These are phyloP conservation scores for Nyleta sp. DNA, from an alignment of 2,888 invertebrate genomes.

Conservation along the genomic window DNA sequence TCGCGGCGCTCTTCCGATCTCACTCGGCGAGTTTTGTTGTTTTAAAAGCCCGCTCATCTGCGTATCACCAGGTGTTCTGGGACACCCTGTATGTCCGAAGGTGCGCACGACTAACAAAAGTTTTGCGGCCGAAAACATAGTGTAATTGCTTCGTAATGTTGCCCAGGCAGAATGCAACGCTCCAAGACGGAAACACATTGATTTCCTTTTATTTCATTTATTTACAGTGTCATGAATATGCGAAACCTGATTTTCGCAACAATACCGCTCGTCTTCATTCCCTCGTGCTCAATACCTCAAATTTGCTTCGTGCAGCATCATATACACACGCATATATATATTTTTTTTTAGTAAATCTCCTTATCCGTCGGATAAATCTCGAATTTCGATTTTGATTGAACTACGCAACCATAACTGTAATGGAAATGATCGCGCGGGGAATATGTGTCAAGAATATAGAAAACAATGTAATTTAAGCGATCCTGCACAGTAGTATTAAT, in stretches of 20 bases:
- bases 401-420: conserved; percentile 21
- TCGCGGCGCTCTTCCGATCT: too few species aligned
- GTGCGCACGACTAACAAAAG: conserved; percentile 55
- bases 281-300: too few species aligned
- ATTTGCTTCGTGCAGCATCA: too few species aligned
- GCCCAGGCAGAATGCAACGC: conserved; percentile 45
- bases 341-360: too few species aligned
- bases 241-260: conserved; percentile 26
- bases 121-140: conserved; percentile 53
- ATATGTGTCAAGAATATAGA: conserved; percentile 10
- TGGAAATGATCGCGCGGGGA: conserved; percentile 5
- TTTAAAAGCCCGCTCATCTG: conserved; percentile 44
- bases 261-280: not conserved
- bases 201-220: conserved; percentile 46
- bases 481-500: conserved; percentile 18
- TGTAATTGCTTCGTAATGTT: conserved; percentile 57
- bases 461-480: conserved; percentile 39
- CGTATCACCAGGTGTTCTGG: conserved; percentile 54
- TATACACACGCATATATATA: too few species aligned
- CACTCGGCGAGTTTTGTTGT: too few species aligned
- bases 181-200: conserved; percentile 52
- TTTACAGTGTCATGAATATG: conserved; percentile 28
- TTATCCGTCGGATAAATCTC: too few species aligned
- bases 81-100: conserved; percentile 57
- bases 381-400: conserved; percentile 6